A percentile compares a stretch with the other conserved stretches of the same genome.
Conservation (phyloP, 37 sponge, comb jelly and placozoan species). For the Ianthella basta region DNA sequence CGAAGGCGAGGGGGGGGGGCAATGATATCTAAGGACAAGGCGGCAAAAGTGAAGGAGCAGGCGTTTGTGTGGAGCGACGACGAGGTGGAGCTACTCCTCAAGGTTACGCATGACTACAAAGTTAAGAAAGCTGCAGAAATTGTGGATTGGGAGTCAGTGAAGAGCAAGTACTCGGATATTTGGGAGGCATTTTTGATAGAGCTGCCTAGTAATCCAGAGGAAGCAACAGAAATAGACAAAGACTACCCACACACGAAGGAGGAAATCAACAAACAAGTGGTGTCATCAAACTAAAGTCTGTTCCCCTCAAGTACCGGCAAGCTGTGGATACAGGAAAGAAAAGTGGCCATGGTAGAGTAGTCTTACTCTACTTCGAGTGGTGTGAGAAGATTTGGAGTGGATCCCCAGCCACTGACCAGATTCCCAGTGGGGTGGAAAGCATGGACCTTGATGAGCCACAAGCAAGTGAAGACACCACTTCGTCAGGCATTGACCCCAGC, state of each 20-base stretch:
- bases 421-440: background rate
- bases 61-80: conserved; percentile 10
- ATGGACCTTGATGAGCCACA: background rate
- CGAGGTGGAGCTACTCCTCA: conserved; percentile 7
- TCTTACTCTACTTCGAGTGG: conserved; percentile 6
- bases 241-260: conserved; percentile 21
- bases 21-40: background rate
- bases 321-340: conserved; percentile 25
- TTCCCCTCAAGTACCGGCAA: background rate
- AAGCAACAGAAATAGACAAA: background rate
- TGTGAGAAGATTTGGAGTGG: conserved; percentile 32
- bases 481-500: background rate
- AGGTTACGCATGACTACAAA: conserved; percentile 2
- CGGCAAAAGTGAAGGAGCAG: background rate
- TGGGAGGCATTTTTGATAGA: background rate
- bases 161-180: conserved; percentile 33
- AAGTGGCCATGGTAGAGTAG: conserved; percentile 37
- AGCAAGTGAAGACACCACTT: background rate
- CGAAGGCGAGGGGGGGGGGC: background rate
- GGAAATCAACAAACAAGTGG: conserved; percentile 13
- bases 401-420: conserved; percentile 7
- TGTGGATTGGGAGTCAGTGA: conserved; percentile 28
- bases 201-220: background rate
- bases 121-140: background rate
- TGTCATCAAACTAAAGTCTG: conserved; percentile 16